Conservation (phyloP, 2,113 vertebrate genomes). For the Neoarius graeffei region DNA sequence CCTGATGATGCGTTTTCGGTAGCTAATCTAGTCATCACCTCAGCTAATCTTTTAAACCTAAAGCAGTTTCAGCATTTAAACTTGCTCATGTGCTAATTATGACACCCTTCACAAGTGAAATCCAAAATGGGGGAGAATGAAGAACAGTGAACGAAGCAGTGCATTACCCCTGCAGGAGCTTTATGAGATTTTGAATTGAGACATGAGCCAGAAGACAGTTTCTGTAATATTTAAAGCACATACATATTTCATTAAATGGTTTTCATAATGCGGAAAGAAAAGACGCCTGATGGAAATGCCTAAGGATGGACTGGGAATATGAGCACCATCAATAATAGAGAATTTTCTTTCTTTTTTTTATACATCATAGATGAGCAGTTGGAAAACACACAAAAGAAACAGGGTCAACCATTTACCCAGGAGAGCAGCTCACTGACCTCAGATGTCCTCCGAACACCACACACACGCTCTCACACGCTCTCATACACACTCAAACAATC, state of each 20-base stretch:
- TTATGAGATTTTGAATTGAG: constrained; percentile 44
- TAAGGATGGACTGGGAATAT: constrained; percentile 54
- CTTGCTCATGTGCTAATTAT: not conserved
- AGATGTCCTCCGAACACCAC: constrained; percentile 7
- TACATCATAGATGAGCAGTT: constrained; percentile 18
- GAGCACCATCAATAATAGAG: constrained; percentile 61
- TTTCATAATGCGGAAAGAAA: constrained; percentile 57
- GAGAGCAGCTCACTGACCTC: constrained; percentile 12
- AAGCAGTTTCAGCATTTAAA: not conserved
- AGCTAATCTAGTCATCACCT: not conserved
- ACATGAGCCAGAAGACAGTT: constrained; percentile 58
- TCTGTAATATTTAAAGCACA: constrained; percentile 56
- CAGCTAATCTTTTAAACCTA: not conserved
- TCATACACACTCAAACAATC: not conserved
- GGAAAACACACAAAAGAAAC: constrained; percentile 8
- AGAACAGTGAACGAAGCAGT: not conserved
- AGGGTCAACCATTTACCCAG: constrained; percentile 37
- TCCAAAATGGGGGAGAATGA: not conserved
- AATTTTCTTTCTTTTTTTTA: not conserved
- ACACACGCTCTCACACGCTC: not conserved
- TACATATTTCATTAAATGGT: constrained; percentile 67
- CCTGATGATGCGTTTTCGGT: too few species aligned
- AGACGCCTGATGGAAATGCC: constrained; percentile 42
- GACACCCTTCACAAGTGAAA: not conserved
- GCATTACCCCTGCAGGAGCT: not conserved